A percentile compares a stretch with the other conserved stretches of the same genome.
Conservation (phyloP, 2,797 vertebrate species). For the Decapterus maruadsi region DNA sequence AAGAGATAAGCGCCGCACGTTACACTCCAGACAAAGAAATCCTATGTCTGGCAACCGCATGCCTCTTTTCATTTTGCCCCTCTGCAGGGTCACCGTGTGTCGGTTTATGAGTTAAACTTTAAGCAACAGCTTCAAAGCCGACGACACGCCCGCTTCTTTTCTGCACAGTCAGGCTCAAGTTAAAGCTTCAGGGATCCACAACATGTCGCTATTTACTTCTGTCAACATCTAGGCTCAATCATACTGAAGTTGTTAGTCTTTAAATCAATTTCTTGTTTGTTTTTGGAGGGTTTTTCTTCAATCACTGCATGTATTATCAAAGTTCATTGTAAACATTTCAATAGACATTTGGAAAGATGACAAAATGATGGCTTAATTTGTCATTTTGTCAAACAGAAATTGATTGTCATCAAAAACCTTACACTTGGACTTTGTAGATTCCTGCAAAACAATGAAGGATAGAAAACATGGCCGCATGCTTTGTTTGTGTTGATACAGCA, state of each 20-base stretch:
- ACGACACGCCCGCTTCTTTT: background rate
- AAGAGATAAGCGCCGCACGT: slow-evolving; percentile 43
- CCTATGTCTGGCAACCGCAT: background rate
- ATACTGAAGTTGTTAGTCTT: background rate
- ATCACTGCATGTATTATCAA: background rate
- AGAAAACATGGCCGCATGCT: slow-evolving; percentile 4
- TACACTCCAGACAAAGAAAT: slow-evolving; percentile 33
- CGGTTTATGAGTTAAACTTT: slow-evolving; percentile 8
- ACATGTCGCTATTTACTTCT: background rate
- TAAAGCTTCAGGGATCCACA: background rate
- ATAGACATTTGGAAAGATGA: background rate
- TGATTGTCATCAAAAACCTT: background rate
- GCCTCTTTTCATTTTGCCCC: background rate
- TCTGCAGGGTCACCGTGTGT: background rate
- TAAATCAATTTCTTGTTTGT: too few species aligned
- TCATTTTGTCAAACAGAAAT: background rate
- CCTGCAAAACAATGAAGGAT: background rate
- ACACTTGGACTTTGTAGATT: too few species aligned
- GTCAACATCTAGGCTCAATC: background rate
- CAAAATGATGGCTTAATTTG: background rate
- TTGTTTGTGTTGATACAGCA: background rate
- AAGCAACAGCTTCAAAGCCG: background rate
- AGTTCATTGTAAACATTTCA: rapidly evolving
- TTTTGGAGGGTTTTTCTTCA: background rate
- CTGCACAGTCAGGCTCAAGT: background rate